A percentile compares a stretch with the other conserved stretches of the same genome.
phyloP scores from a whole-genome alignment of 2,797 vertebrate species.

The Odontamblyopus lacepedii region DNA sequence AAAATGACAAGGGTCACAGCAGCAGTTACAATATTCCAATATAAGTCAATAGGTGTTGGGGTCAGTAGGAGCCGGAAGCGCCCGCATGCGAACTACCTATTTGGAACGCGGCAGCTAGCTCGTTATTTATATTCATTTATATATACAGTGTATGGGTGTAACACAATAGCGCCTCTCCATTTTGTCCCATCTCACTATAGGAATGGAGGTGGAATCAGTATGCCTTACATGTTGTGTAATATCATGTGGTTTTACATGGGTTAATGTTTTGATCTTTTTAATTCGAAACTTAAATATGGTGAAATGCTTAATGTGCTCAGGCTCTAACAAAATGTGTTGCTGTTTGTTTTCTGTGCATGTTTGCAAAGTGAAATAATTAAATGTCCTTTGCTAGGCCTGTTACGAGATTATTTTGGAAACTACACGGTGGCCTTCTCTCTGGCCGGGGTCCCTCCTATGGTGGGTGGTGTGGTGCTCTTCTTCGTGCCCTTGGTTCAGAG shows the following conservation, averaged over 20 bases:
- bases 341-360: background rate
- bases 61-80: no score
- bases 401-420: constrained; percentile 84
- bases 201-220: background rate
- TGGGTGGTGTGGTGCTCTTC: constrained; percentile 90
- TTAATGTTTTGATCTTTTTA: background rate
- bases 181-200: background rate
- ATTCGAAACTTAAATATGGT: background rate
- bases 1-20: no score
- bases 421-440: constrained; percentile 93
- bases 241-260: background rate
- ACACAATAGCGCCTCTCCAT: background rate
- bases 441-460: constrained; percentile 91
- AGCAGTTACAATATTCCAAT: no score
- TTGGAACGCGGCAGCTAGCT: no score
- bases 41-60: no score
- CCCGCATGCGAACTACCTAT: no score
- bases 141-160: background rate
- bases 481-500: constrained; percentile 90
- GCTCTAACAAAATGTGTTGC: background rate
- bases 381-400: constrained; percentile 79
- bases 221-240: background rate
- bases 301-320: background rate
- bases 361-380: background rate
- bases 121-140: no score